phyloP scores from a whole-genome alignment of 2,797 vertebrate genomes.

The Chrosomus eos region DNA sequence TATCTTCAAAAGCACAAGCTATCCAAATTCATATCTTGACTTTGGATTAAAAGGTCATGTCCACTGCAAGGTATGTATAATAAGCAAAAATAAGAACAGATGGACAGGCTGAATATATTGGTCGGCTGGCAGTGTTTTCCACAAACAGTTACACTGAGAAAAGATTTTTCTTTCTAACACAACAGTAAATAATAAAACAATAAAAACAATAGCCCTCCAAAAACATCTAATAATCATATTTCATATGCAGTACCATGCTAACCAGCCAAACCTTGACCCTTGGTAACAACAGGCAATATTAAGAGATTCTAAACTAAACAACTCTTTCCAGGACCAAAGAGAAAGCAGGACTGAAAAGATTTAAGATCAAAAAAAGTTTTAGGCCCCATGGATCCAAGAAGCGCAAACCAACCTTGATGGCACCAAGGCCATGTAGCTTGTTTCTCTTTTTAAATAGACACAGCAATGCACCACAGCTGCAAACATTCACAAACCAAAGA shows the following conservation, averaged over 20 bases:
- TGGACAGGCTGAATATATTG: slow-evolving; percentile 4
- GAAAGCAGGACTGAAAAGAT: neutral
- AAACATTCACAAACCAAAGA: slow-evolving; percentile 39
- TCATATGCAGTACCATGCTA: neutral
- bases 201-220: neutral
- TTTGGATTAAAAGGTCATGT: slow-evolving; percentile 34
- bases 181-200: neutral
- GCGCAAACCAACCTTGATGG: slow-evolving; percentile 20
- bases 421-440: slow-evolving; percentile 32
- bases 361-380: slow-evolving; percentile 9
- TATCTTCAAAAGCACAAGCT: slow-evolving; percentile 20
- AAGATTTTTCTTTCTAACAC: neutral
- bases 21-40: slow-evolving; percentile 31
- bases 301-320: neutral
- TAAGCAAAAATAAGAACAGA: slow-evolving; percentile 19
- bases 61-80: slow-evolving; percentile 9
- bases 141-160: slow-evolving; percentile 3
- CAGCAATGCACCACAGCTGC: slow-evolving; percentile 33
- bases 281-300: neutral
- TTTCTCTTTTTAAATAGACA: slow-evolving; percentile 32
- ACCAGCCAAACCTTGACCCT: neutral
- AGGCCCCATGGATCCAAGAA: slow-evolving; percentile 1
- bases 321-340: neutral
- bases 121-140: neutral
- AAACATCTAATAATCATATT: neutral